Evolutionary conservation across 2,113 vertebrate genomes (phyloP).

Genomic region (Myrmecobius fasciatus): DNA sequence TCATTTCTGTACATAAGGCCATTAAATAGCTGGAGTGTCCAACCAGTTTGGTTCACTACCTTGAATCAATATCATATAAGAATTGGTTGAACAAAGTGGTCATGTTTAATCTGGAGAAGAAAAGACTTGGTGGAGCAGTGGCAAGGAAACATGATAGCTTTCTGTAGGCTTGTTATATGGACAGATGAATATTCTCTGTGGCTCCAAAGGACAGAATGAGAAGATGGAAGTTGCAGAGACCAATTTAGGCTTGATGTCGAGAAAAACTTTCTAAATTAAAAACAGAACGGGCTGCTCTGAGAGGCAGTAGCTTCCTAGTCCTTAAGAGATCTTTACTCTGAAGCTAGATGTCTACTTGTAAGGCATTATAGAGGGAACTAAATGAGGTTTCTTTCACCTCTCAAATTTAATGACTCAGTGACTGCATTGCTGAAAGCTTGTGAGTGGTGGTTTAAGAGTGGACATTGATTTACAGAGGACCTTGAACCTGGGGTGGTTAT

Average conservation of each 20-base stretch:
- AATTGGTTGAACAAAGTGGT: background rate
- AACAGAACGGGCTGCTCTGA: background rate
- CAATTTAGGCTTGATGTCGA: background rate
- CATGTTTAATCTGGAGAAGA: background rate
- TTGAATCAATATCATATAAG: background rate
- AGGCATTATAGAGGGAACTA: background rate
- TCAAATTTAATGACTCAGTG: background rate
- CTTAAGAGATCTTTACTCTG: background rate
- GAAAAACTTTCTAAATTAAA: background rate
- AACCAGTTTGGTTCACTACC: background rate
- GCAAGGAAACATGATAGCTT: background rate
- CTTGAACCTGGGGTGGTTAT: background rate
- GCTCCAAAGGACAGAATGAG: background rate
- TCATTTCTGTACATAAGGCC: background rate
- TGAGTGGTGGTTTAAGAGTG: background rate
- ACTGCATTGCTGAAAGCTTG: background rate
- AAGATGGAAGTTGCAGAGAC: background rate
- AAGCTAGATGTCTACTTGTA: background rate
- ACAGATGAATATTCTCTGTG: background rate
- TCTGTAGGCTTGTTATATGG: background rate
- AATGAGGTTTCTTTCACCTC: background rate
- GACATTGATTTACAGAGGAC: background rate
- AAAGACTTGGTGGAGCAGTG: background rate
- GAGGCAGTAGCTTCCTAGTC: too few relatives aligned
- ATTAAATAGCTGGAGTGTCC: background rate